These are phyloP conservation scores for Rhabdophis nuchalis DNA, from an alignment of 2,797 vertebrate species.

Conservation along the genomic window DNA sequence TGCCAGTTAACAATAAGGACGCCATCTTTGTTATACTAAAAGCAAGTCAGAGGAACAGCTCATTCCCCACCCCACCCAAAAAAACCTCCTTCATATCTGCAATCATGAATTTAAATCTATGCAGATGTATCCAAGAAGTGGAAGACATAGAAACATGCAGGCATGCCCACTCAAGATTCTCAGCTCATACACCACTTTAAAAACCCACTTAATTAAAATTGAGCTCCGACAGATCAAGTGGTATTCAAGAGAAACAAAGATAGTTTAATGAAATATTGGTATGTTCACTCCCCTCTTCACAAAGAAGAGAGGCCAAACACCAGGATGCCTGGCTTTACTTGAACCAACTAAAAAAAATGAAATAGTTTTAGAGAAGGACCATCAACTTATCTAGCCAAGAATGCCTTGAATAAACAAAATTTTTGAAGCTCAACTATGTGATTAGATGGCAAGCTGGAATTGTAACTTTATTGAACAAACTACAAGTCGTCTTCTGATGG, in stretches of 20 bases:
- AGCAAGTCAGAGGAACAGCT: background rate
- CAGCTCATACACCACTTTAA: constrained; percentile 44
- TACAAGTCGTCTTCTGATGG: background rate
- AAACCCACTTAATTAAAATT: constrained; percentile 50
- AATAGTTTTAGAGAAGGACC: constrained; percentile 2
- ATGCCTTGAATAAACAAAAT: constrained; percentile 4
- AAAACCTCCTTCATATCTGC: background rate
- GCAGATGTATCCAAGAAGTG: background rate
- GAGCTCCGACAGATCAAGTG: constrained; percentile 18
- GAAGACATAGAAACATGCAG: too few relatives aligned
- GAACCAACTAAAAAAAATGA: background rate
- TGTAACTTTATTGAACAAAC: background rate
- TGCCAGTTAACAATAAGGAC: background rate
- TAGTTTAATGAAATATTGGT: constrained; percentile 51
- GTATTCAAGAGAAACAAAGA: constrained; percentile 36
- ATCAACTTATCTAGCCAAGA: constrained; percentile 13
- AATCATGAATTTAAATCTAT: background rate
- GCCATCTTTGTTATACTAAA: background rate
- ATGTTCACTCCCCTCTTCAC: constrained; percentile 26
- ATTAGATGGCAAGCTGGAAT: constrained; percentile 1
- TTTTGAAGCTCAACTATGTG: accelerated
- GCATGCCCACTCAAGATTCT: constrained; percentile 1
- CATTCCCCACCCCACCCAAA: background rate
- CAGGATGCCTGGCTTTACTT: background rate
- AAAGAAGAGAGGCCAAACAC: background rate